Evolutionary conservation across 1,140 invertebrate genomes (phyloP).

Genomic region (Aradophagus sp.): DNA sequence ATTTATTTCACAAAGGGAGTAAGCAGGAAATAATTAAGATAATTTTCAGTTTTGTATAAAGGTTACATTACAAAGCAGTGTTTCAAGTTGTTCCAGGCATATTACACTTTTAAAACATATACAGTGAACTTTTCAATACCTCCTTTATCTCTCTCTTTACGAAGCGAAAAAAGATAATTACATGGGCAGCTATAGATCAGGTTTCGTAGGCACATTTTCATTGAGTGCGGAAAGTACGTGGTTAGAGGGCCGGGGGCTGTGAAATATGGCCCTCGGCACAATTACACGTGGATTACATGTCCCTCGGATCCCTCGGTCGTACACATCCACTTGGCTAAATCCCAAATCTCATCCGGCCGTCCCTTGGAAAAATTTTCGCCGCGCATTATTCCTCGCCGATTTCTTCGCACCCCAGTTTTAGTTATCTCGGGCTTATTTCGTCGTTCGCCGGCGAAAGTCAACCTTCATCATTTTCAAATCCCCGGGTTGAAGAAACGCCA

Average conservation of each 20-base stretch:
- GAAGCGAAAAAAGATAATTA: too few relatives aligned
- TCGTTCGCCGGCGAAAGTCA: constrained; percentile 28
- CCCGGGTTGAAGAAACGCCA: constrained; percentile 14
- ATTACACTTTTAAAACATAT: too few relatives aligned
- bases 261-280: constrained; percentile 9
- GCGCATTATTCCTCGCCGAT: constrained; percentile 33
- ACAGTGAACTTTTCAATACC: too few relatives aligned
- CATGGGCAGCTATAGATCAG: too few relatives aligned
- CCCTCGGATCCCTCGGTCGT: constrained; percentile 13
- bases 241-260: background rate
- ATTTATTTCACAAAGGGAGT: too few relatives aligned
- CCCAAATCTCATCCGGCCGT: constrained; percentile 28
- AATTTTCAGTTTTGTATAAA: too few relatives aligned
- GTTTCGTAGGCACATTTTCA: too few relatives aligned
- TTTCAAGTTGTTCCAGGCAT: too few relatives aligned
- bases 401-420: constrained; percentile 25
- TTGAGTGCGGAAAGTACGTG: too few relatives aligned
- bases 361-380: constrained; percentile 30
- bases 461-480: constrained; percentile 39
- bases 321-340: constrained; percentile 24
- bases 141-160: too few relatives aligned
- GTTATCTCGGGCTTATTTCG: constrained; percentile 25
- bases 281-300: constrained; percentile 40
- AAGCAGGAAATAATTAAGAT: too few relatives aligned
- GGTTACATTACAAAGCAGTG: too few relatives aligned